A percentile compares a stretch with the other conserved stretches of the same genome.
phyloP scores from a whole-genome alignment of 1,140 invertebrate species.

The Mamestra configurata region DNA sequence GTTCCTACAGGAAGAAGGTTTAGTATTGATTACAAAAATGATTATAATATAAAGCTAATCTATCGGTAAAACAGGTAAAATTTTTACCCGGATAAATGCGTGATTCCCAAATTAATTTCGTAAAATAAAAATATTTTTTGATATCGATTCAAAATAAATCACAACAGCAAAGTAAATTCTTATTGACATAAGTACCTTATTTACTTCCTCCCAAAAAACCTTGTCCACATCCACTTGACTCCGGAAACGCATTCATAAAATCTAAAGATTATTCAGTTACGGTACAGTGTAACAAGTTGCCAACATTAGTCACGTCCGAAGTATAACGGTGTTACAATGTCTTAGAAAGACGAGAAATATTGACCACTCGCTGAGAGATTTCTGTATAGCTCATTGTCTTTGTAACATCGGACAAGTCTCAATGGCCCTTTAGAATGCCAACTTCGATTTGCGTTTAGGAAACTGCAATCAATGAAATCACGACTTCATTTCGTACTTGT shows the following conservation, averaged over 20 bases:
- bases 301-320: conserved; percentile 59
- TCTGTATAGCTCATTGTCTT: conserved; percentile 81
- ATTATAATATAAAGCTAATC: too few relatives aligned
- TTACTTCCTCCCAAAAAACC: neutral
- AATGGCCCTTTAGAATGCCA: conserved; percentile 67
- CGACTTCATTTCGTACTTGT: conserved; percentile 49
- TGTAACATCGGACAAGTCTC: conserved; percentile 69
- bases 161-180: neutral
- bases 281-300: conserved; percentile 41
- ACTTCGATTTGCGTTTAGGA: conserved; percentile 44
- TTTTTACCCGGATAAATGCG: too few relatives aligned
- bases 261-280: conserved; percentile 28
- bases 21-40: too few relatives aligned
- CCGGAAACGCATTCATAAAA: conserved; percentile 32
- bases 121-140: too few relatives aligned
- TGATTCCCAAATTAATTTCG: too few relatives aligned
- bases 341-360: conserved; percentile 63
- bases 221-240: neutral
- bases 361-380: conserved; percentile 76
- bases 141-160: too few relatives aligned
- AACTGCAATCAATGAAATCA: conserved; percentile 34
- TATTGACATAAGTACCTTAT: too few relatives aligned
- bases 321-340: conserved; percentile 67
- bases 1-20: too few relatives aligned
- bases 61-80: too few relatives aligned